These are phyloP conservation scores for Paraescarpia echinospica DNA, from an alignment of 1,140 invertebrate genomes.

Conservation along the genomic window DNA sequence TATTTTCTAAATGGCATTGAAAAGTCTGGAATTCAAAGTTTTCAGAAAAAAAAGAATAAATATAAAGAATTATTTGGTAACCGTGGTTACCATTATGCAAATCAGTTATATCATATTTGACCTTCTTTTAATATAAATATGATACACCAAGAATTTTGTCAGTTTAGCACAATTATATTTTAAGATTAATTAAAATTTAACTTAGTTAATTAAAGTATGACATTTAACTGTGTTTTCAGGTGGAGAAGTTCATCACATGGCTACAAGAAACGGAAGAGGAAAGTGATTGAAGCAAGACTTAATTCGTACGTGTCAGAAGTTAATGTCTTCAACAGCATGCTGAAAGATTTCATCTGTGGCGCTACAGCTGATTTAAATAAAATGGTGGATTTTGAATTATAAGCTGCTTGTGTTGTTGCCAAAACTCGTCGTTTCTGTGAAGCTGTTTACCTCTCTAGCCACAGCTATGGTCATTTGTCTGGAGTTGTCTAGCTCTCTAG, in stretches of 20 bases:
- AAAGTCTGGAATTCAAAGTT: no score
- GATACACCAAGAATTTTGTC: no score
- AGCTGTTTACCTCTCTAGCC: no score
- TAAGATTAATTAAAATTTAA: no score
- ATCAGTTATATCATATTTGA: no score
- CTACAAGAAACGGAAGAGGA: slow-evolving; percentile 12
- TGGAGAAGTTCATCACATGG: slow-evolving; percentile 7
- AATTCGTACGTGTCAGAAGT: background rate
- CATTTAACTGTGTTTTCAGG: background rate
- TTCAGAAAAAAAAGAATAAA: no score
- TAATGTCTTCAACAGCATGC: background rate
- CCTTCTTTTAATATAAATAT: no score
- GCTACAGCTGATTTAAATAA: background rate
- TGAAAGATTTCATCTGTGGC: background rate
- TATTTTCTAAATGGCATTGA: no score
- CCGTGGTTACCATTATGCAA: background rate
- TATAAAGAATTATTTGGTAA: background rate
- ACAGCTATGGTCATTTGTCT: no score
- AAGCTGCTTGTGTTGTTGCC: background rate
- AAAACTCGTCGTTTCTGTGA: background rate
- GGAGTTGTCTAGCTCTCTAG: no score
- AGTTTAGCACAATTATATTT: no score
- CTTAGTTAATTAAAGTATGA: no score
- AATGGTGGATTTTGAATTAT: background rate
- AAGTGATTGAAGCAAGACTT: background rate